phyloP scores from a whole-genome alignment of 1,140 invertebrate species.

The Cotesia typhae region DNA sequence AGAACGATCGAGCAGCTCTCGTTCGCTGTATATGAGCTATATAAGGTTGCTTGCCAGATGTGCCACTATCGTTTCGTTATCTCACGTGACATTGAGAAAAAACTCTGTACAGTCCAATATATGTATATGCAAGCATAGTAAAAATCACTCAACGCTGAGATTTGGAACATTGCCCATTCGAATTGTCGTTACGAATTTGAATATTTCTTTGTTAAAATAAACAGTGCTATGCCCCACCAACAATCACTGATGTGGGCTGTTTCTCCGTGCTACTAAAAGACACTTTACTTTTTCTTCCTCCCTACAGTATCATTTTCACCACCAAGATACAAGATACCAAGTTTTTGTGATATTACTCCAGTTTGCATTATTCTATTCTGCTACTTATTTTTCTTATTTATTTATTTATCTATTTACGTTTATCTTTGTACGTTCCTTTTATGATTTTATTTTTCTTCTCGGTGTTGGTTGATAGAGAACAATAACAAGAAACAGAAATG shows the following conservation, averaged over 20 bases:
- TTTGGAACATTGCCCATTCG: constrained; percentile 39
- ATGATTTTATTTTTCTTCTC: too few species aligned
- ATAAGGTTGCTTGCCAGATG: constrained; percentile 16
- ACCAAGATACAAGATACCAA: background rate
- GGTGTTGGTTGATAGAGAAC: too few species aligned
- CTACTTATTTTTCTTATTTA: too few species aligned
- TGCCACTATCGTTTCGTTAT: constrained; percentile 18
- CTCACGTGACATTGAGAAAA: constrained; percentile 30
- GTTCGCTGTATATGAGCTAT: background rate
- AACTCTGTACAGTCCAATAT: constrained; percentile 28
- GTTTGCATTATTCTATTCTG: too few species aligned
- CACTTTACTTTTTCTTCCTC: constrained; percentile 23
- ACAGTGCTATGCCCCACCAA: background rate
- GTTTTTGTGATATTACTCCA: background rate
- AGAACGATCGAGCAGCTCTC: background rate
- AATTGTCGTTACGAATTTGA: constrained; percentile 38
- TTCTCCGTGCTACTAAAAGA: constrained; percentile 24
- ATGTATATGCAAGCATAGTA: constrained; percentile 34
- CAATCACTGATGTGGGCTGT: constrained; percentile 15
- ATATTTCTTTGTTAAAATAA: constrained; percentile 36
- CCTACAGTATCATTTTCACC: background rate
- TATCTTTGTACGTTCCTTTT: too few species aligned
- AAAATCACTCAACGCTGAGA: constrained; percentile 39
- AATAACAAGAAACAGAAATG: too few species aligned
- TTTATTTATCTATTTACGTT: too few species aligned